Evolutionary conservation across 2,797 vertebrate species (phyloP).

Genomic region (Cryptoprocta ferox): DNA sequence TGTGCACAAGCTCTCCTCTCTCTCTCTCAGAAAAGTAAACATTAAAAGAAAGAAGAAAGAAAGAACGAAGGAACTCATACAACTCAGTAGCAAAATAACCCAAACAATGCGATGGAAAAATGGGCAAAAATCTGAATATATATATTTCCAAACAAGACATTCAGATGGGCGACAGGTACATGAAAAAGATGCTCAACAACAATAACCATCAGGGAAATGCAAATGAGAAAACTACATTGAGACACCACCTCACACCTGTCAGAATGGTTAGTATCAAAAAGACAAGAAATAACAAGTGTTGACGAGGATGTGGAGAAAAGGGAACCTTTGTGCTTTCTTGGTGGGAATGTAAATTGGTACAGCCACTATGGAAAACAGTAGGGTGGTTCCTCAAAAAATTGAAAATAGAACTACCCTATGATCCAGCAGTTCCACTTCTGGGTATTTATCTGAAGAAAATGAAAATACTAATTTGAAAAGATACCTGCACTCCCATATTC

Average conservation of each 20-base stretch:
- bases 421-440: neutral
- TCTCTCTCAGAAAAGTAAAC: neutral
- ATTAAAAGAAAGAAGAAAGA: neutral
- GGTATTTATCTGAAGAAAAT: neutral
- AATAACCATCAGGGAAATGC: neutral
- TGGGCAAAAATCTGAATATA: neutral
- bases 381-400: neutral
- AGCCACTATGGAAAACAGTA: neutral
- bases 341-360: neutral
- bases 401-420: neutral
- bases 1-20: neutral
- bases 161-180: neutral
- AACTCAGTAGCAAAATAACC: neutral
- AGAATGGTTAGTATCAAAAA: neutral
- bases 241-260: neutral
- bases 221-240: neutral
- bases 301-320: neutral
- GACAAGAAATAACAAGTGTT: neutral
- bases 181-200: neutral
- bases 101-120: neutral
- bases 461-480: neutral
- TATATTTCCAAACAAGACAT: neutral
- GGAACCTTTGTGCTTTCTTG: neutral
- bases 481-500: neutral
- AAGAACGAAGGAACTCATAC: neutral